Conservation (phyloP, 2,113 vertebrate genomes). For the Aldabrachelys gigantea region DNA sequence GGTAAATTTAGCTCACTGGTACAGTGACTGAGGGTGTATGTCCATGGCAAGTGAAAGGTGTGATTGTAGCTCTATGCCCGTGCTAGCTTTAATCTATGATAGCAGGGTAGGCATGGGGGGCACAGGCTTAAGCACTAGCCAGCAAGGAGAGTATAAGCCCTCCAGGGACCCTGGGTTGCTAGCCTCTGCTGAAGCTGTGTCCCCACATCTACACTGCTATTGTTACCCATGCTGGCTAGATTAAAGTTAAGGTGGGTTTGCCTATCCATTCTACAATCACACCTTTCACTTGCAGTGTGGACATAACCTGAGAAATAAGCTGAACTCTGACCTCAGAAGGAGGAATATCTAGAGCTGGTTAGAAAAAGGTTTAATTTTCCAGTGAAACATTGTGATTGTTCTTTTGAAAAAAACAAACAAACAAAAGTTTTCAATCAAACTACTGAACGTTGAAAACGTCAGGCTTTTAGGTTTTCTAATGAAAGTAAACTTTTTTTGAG, state of each 20-base stretch:
- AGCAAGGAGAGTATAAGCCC: not conserved
- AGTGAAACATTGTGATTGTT: not conserved
- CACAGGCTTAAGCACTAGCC: too few species aligned
- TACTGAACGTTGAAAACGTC: not conserved
- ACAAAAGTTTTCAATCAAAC: not conserved
- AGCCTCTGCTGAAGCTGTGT: not conserved
- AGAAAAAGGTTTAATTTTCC: not conserved
- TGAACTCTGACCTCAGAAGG: not conserved
- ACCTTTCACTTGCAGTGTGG: not conserved
- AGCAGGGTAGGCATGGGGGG: too few species aligned
- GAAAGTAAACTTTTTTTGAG: not conserved
- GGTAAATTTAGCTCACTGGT: not conserved
- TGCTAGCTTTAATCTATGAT: too few species aligned
- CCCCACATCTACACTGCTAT: not conserved
- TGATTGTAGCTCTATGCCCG: too few species aligned
- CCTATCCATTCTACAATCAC: not conserved
- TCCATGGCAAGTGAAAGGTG: too few species aligned
- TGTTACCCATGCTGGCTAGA: not conserved
- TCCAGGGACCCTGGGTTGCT: not conserved
- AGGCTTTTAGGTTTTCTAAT: not conserved
- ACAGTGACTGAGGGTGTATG: not conserved
- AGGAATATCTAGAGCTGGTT: not conserved
- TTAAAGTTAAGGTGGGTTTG: not conserved
- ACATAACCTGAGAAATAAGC: not conserved
- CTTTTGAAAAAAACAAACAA: not conserved